Percentiles rank a stretch among this genome's conserved stretches.
phyloP scores from a whole-genome alignment of 2,888 invertebrate genomes.

The Heliconius erato region DNA sequence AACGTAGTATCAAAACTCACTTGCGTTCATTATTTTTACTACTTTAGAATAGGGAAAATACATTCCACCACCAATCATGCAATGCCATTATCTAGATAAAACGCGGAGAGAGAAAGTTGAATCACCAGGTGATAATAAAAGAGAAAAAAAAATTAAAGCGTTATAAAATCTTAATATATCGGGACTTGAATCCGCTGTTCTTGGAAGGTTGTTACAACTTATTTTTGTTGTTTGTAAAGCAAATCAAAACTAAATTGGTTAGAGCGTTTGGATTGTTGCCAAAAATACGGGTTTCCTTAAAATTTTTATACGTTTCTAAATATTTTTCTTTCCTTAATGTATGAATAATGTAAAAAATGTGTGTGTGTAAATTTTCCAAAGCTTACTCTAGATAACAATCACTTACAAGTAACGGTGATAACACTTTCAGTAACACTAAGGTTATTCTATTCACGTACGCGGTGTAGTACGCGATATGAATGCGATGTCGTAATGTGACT shows the following conservation, averaged over 20 bases:
- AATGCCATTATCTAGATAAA: no score
- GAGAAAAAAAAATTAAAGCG: not conserved
- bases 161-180: not conserved
- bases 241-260: not conserved
- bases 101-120: no score
- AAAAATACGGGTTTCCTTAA: not conserved
- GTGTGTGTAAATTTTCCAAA: conserved; percentile 1
- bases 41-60: not conserved
- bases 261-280: not conserved
- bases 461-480: conserved; percentile 10
- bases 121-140: not conserved
- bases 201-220: not conserved
- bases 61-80: not conserved
- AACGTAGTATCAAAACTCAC: no score
- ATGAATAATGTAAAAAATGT: not conserved
- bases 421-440: conserved; percentile 12
- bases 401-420: conserved; percentile 50
- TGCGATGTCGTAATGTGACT: conserved; percentile 14
- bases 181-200: not conserved
- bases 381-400: conserved; percentile 35
- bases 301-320: no score
- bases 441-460: conserved; percentile 23
- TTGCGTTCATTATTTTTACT: no score
- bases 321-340: not conserved
- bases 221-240: not conserved